A percentile compares a stretch with the other conserved stretches of the same genome.
phyloP scores from a whole-genome alignment of 2,888 invertebrate species.

The Eledone cirrhosa region DNA sequence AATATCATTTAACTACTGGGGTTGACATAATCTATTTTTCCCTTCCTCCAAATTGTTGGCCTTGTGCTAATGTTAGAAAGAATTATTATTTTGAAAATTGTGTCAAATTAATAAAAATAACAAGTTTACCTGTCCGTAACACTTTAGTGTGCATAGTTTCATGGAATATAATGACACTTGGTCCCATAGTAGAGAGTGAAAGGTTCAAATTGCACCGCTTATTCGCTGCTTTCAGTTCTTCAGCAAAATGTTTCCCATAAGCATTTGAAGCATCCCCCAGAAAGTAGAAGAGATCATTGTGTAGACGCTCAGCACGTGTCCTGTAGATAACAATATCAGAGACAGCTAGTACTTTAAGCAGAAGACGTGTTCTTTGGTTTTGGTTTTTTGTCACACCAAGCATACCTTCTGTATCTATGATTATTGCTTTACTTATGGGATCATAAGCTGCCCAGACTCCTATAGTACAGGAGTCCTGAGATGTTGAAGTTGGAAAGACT shows the following conservation, averaged over 20 bases:
- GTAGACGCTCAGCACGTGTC: conserved; percentile 79
- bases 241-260: conserved; percentile 78
- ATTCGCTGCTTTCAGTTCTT: conserved; percentile 63
- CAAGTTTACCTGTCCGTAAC: conserved; percentile 60
- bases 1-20: too few relatives aligned
- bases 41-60: background rate
- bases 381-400: conserved; percentile 73
- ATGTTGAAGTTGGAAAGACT: conserved; percentile 75
- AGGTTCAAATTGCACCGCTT: conserved; percentile 68
- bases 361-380: conserved; percentile 75
- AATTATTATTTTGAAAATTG: background rate
- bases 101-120: background rate
- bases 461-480: conserved; percentile 78
- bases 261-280: conserved; percentile 80
- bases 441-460: conserved; percentile 84
- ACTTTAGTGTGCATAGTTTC: conserved; percentile 80
- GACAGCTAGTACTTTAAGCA: conserved; percentile 82
- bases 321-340: conserved; percentile 83
- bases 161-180: conserved; percentile 81
- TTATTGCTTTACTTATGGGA: conserved; percentile 74
- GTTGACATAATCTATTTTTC: too few relatives aligned
- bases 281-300: conserved; percentile 79
- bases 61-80: background rate
- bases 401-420: conserved; percentile 84
- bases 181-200: conserved; percentile 74